Evolutionary conservation across 2,888 invertebrate species (phyloP).

Genomic region (Nephrotoma appendiculata): DNA sequence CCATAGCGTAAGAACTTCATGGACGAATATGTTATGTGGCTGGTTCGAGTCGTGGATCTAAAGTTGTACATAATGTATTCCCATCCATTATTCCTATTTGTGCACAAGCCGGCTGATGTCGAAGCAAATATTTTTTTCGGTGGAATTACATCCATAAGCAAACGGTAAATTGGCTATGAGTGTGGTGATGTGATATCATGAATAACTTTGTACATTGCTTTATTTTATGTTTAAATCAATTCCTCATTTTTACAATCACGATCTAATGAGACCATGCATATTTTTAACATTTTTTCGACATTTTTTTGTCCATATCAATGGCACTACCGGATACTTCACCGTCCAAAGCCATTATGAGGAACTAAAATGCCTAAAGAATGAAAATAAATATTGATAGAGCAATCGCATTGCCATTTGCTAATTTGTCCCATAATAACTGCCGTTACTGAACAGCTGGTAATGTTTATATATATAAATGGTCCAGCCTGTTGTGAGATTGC

Average conservation of each 20-base stretch:
- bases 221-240: constrained; percentile 52
- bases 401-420: constrained; percentile 79
- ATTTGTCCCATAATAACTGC: constrained; percentile 91
- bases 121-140: constrained; percentile 84
- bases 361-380: constrained; percentile 74
- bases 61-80: constrained; percentile 83
- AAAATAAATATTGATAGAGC: constrained; percentile 76
- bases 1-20: constrained; percentile 75
- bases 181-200: constrained; percentile 91
- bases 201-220: constrained; percentile 77
- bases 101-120: constrained; percentile 90
- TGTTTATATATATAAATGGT: constrained; percentile 44
- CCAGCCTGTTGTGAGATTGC: constrained; percentile 90
- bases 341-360: constrained; percentile 89
- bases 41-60: constrained; percentile 68
- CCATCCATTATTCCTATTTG: constrained; percentile 97
- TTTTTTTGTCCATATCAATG: constrained; percentile 88
- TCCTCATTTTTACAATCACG: constrained; percentile 35
- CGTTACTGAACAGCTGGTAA: constrained; percentile 42
- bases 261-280: constrained; percentile 44
- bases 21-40: constrained; percentile 83
- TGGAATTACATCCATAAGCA: constrained; percentile 84
- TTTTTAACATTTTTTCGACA: constrained; percentile 71
- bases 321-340: constrained; percentile 95
- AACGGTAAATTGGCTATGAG: constrained; percentile 67